Conservation (phyloP, 2,113 vertebrate species). For the Psittacus erithacus region DNA sequence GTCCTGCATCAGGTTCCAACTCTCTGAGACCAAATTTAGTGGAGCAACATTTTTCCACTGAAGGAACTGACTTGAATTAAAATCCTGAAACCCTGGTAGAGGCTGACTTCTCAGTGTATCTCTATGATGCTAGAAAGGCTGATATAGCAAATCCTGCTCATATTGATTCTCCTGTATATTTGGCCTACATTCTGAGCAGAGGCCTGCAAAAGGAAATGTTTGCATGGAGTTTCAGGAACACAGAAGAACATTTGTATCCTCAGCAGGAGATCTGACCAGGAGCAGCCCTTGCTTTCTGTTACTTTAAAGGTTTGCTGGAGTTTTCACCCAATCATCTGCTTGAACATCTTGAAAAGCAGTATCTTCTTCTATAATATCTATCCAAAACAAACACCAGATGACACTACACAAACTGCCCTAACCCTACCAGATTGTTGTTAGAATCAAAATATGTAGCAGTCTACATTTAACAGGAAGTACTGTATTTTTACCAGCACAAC, state of each 20-base stretch:
- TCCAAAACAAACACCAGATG: conserved; percentile 80
- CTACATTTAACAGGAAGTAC: conserved; percentile 71
- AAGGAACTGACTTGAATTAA: not conserved
- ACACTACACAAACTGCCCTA: conserved; percentile 76
- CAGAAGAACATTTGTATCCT: conserved; percentile 58
- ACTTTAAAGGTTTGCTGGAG: conserved; percentile 74
- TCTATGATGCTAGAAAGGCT: not conserved
- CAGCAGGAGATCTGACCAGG: conserved; percentile 62
- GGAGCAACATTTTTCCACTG: not conserved
- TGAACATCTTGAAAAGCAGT: conserved; percentile 80
- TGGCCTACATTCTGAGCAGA: conserved; percentile 9
- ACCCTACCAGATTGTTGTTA: conserved; percentile 81
- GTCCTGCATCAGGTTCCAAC: not conserved
- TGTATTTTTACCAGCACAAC: conserved; percentile 72
- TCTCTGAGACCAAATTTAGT: not conserved
- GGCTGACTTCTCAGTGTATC: not conserved
- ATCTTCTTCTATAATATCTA: conserved; percentile 76
- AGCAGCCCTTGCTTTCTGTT: conserved; percentile 69
- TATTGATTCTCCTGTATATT: not conserved
- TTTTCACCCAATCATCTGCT: conserved; percentile 78
- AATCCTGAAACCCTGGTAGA: not conserved
- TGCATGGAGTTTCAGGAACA: conserved; percentile 13
- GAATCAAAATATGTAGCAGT: conserved; percentile 79
- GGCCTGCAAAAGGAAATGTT: conserved; percentile 3
- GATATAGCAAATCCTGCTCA: not conserved